Base-by-base conservation (phyloP, 2,888 invertebrate species). In the Drosophila sordidapex region DNA sequence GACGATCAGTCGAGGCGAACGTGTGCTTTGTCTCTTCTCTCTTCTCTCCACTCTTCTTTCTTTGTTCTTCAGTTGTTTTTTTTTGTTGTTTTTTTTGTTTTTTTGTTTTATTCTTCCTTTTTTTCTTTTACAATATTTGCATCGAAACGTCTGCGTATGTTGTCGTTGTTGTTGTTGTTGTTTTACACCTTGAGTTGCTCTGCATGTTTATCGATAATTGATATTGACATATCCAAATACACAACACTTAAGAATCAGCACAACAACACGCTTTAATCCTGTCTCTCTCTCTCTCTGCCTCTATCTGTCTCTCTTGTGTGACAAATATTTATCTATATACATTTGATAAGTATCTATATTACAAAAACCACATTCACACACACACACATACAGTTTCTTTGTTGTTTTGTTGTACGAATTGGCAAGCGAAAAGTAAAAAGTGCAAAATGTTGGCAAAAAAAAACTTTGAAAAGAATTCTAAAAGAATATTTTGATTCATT, bases 391-490 rank as follows among this genome's bases (percentile, higher is more conserved):
- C 66, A 76, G 71, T 71, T 79, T 77, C 80, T 82, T 87, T 87
- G 86, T 86, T 89, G 82, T 83, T 89, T 88, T 88, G 79, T 83
- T 87, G 78, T 81, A 70, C 71, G 61, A 84, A 87, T 87, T 87
- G 87, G 84, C 81, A 80, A 81, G 75, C 57, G 70, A 79, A 79
- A 66, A 68, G 51, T 48, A 58, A 67, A 70, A 75, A 75, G 66
- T 52, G 57, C 52, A 65, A 77, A 66, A 74, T 57, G 71, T 79
- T 79, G 80, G 74, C 66, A 73, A 73, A 73, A 52, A 54, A 58
- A 51, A 75, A 62, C 60, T 76, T 67, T 62, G 74, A 77, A 68
- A 68, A 35, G 15, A 68, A 71, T 52, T 71, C 64, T 65, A 70
- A 76, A 78, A 70, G 15, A 66, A 72, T 81, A 70, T 83, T 88